Conservation (phyloP, 1,140 invertebrate species). For the Diorhabda elongata region DNA sequence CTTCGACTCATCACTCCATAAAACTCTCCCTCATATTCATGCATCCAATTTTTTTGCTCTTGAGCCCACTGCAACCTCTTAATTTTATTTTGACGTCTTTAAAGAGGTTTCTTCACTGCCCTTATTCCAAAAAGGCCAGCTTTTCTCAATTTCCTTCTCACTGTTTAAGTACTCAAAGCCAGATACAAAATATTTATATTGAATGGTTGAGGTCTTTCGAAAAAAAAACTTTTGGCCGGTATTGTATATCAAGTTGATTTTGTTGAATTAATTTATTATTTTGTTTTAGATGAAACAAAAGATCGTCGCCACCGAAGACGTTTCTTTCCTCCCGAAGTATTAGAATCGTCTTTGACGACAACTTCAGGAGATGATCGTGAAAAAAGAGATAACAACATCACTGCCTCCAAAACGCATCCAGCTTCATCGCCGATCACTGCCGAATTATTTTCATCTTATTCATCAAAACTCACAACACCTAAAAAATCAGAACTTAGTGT, state of each 20-base stretch:
- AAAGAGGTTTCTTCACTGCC: too few relatives aligned
- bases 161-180: too few relatives aligned
- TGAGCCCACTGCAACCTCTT: too few relatives aligned
- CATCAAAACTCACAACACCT: constrained; percentile 14
- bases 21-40: too few relatives aligned
- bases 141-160: too few relatives aligned
- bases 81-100: too few relatives aligned
- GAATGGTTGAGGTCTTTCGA: too few relatives aligned
- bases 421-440: constrained; percentile 33
- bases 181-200: too few relatives aligned
- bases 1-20: too few relatives aligned
- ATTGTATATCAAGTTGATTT: neutral
- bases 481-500: constrained; percentile 42
- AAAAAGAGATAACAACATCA: constrained; percentile 30
- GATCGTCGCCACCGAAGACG: constrained; percentile 46
- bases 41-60: too few relatives aligned
- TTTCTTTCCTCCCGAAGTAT: constrained; percentile 46
- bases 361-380: constrained; percentile 22
- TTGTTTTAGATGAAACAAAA: constrained; percentile 46
- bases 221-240: neutral
- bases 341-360: constrained; percentile 26
- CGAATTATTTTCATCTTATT: constrained; percentile 26
- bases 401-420: constrained; percentile 30
- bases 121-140: too few relatives aligned
- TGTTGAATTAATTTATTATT: neutral